Conservation (phyloP, 2,797 vertebrate species). For the Heteromormyrus szaboi region DNA sequence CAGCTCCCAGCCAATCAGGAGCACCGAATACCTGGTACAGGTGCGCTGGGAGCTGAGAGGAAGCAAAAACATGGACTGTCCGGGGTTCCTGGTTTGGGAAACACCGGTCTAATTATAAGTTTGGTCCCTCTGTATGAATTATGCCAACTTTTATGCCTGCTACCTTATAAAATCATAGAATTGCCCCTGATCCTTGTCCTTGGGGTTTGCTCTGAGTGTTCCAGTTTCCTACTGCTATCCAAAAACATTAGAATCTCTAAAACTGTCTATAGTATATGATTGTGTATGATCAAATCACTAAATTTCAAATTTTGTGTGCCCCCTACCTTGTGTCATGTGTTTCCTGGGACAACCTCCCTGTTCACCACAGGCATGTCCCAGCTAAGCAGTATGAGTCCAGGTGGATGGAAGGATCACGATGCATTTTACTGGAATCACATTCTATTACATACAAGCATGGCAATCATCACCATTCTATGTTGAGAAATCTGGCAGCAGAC, state of each 20-base stretch:
- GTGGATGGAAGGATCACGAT: not conserved
- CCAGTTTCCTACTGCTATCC: not conserved
- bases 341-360: not conserved
- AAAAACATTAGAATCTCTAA: not conserved
- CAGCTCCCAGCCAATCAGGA: not conserved
- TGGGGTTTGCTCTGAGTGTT: not conserved
- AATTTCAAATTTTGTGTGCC: not conserved
- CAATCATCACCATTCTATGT: constrained; percentile 12
- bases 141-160: not conserved
- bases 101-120: not conserved
- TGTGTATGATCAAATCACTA: not conserved
- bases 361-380: not conserved
- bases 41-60: not conserved
- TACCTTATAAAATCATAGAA: not conserved
- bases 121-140: not conserved
- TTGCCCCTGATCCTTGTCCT: not conserved
- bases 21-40: not conserved
- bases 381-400: not conserved
- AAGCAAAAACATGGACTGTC: not conserved
- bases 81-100: not conserved
- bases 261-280: not conserved
- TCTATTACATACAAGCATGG: not conserved
- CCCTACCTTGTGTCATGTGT: not conserved
- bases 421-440: not conserved
- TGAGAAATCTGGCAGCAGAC: not conserved